These are phyloP conservation scores for Papilio glaucus DNA, from an alignment of 1,140 invertebrate species.

Conservation along the genomic window DNA sequence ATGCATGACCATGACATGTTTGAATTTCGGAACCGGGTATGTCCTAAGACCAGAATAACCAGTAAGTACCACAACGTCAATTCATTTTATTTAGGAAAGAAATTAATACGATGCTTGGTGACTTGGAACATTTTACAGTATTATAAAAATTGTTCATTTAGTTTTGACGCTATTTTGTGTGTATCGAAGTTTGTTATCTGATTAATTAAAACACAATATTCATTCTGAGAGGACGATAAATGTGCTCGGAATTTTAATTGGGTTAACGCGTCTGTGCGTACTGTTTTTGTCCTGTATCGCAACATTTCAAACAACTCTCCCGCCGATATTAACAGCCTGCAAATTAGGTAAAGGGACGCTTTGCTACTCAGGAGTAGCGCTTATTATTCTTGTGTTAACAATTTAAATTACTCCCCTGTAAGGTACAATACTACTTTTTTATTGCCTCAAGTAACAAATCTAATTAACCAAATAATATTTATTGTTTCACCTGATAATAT, in stretches of 20 bases:
- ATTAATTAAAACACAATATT: neutral
- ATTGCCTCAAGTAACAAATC: no score
- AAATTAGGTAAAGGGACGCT: neutral
- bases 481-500: no score
- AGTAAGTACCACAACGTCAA: no score
- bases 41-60: no score
- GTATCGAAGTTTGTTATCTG: neutral
- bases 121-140: no score
- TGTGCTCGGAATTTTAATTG: constrained; percentile 2
- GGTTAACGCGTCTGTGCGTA: neutral
- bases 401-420: no score
- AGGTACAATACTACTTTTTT: no score
- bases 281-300: constrained; percentile 1
- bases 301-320: constrained; percentile 1
- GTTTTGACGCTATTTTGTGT: neutral
- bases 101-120: no score
- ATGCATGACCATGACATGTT: no score
- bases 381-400: neutral
- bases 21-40: no score
- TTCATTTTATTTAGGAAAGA: no score
- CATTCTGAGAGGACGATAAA: neutral
- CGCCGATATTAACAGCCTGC: neutral
- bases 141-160: neutral
- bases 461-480: no score
- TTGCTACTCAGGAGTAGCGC: neutral